These are phyloP conservation scores for Pammene fasciana DNA, from an alignment of 2,888 invertebrate genomes.

Conservation along the genomic window DNA sequence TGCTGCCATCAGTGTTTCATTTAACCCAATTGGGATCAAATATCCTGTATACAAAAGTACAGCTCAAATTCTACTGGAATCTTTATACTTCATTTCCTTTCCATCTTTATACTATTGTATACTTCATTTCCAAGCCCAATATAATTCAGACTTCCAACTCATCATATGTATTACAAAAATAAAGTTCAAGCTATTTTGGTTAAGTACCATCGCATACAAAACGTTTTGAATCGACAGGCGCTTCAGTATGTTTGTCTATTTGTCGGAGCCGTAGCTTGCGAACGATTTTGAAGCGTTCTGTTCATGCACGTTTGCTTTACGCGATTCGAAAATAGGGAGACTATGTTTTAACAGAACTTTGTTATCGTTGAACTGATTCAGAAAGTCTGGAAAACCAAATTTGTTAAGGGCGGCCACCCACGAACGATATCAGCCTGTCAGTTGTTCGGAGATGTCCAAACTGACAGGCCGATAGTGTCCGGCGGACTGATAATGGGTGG, in stretches of 20 bases:
- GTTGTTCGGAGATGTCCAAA: no score
- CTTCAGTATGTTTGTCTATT: conserved; percentile 1
- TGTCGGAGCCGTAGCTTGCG: conserved; percentile 8
- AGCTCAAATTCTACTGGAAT: not conserved
- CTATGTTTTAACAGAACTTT: not conserved
- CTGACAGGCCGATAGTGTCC: no score
- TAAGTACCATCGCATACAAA: not conserved
- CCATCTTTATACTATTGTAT: no score
- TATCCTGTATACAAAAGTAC: no score
- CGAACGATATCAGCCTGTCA: no score
- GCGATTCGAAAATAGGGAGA: not conserved
- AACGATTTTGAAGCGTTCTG: conserved; percentile 10
- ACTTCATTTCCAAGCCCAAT: no score
- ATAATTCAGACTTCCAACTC: not conserved
- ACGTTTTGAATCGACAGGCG: not conserved
- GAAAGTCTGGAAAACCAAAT: no score
- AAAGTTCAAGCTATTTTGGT: not conserved
- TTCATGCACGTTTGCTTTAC: conserved; percentile 8
- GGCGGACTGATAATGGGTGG: no score
- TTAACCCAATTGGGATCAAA: no score
- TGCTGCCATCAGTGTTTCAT: no score
- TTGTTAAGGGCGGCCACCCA: no score
- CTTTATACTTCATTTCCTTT: no score
- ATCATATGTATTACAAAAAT: not conserved
- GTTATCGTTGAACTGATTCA: not conserved